phyloP scores from a whole-genome alignment of 2,888 invertebrate genomes.

The Tipula unca region DNA sequence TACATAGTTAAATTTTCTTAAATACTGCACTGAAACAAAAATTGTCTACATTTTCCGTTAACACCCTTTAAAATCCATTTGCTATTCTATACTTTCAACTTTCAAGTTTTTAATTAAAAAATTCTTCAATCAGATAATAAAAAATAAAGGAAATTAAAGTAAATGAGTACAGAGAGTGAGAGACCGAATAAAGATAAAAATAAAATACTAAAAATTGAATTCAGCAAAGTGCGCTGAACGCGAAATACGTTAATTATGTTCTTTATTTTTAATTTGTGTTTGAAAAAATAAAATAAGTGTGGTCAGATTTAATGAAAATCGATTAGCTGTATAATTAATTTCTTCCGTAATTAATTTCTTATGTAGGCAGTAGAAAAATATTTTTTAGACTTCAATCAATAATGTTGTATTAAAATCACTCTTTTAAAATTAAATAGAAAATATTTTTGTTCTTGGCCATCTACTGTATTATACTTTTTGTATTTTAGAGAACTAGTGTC shows the following conservation, averaged over 20 bases:
- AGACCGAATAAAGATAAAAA: not conserved
- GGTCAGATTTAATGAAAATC: not conserved
- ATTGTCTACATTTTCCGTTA: not conserved
- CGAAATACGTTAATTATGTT: not conserved
- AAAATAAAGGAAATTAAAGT: not conserved
- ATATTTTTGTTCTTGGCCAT: too few species aligned
- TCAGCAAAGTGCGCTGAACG: not conserved
- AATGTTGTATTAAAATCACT: too few species aligned
- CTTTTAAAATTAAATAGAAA: too few species aligned
- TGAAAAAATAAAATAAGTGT: not conserved
- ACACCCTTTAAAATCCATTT: not conserved
- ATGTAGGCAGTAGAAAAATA: too few species aligned
- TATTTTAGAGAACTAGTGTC: too few species aligned
- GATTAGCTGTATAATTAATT: not conserved
- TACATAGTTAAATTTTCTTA: not conserved
- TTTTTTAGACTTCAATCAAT: too few species aligned
- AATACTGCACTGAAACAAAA: not conserved
- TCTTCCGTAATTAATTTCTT: not conserved
- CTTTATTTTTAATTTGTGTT: not conserved
- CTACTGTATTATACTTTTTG: too few species aligned
- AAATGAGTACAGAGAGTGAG: not conserved
- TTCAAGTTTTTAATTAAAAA: not conserved
- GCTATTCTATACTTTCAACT: not conserved
- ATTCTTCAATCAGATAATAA: not conserved
- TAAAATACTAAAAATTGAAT: not conserved